Evolutionary conservation across 2,113 vertebrate genomes (phyloP).

Genomic region (Eulemur rufifrons): DNA sequence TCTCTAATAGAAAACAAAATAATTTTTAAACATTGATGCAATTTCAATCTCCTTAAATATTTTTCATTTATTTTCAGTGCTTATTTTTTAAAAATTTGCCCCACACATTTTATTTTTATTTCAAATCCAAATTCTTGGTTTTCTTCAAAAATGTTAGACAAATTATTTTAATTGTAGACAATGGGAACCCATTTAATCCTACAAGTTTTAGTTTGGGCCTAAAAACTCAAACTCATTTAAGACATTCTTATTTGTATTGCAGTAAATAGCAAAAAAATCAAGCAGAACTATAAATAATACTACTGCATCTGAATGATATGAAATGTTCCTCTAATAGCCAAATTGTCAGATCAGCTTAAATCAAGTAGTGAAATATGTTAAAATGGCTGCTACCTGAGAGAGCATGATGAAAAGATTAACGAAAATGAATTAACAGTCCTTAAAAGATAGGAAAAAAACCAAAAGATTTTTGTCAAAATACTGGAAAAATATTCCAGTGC

Average conservation of each 20-base stretch:
- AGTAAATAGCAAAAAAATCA: neutral
- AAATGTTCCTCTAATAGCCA: neutral
- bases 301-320: neutral
- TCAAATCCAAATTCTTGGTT: slow-evolving; percentile 32
- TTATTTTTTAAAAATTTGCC: neutral
- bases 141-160: neutral
- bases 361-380: slow-evolving; percentile 1
- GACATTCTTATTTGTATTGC: neutral
- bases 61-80: slow-evolving; percentile 12
- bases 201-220: neutral
- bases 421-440: neutral
- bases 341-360: neutral
- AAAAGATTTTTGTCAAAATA: neutral
- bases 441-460: neutral
- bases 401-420: slow-evolving; percentile 29
- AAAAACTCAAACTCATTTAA: neutral
- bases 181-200: neutral
- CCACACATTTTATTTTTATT: neutral
- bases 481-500: neutral
- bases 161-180: slow-evolving; percentile 27
- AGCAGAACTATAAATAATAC: neutral
- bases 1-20: slow-evolving; percentile 30
- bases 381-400: neutral
- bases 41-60: slow-evolving; percentile 29
- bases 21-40: neutral